These are phyloP conservation scores for Ivindomyrus marchei DNA, from an alignment of 2,113 vertebrate species.

Conservation along the genomic window DNA sequence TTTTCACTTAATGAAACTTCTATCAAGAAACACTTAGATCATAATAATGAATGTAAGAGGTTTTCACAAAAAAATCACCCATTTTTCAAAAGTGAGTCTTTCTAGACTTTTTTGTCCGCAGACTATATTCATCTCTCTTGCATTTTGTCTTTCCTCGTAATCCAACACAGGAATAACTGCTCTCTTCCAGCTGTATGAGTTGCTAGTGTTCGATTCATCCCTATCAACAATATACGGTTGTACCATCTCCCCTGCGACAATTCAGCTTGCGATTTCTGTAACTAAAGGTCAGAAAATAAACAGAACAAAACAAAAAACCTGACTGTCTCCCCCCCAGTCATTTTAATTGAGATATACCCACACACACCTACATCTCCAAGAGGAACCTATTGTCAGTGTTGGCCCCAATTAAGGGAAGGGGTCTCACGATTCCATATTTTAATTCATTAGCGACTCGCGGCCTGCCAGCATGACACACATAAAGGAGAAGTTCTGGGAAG, in stretches of 20 bases:
- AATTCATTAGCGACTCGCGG: slow-evolving; percentile 16
- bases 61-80: neutral
- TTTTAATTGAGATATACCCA: neutral
- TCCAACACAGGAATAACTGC: neutral
- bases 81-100: neutral
- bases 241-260: slow-evolving; percentile 5
- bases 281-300: slow-evolving; percentile 19
- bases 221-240: neutral
- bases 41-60: neutral
- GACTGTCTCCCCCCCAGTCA: neutral
- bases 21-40: neutral
- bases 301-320: slow-evolving; percentile 14
- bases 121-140: neutral
- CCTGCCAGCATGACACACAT: neutral
- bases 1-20: neutral
- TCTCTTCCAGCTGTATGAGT: slow-evolving; percentile 9
- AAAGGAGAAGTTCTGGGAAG: slow-evolving; percentile 22
- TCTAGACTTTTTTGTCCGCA: neutral
- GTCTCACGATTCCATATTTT: neutral
- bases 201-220: slow-evolving; percentile 13
- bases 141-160: neutral
- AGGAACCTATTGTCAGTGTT: slow-evolving; percentile 15
- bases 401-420: slow-evolving; percentile 9
- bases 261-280: slow-evolving; percentile 15
- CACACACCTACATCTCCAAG: neutral